Conservation (phyloP, 2,888 invertebrate species). For the Plebejus argus region DNA sequence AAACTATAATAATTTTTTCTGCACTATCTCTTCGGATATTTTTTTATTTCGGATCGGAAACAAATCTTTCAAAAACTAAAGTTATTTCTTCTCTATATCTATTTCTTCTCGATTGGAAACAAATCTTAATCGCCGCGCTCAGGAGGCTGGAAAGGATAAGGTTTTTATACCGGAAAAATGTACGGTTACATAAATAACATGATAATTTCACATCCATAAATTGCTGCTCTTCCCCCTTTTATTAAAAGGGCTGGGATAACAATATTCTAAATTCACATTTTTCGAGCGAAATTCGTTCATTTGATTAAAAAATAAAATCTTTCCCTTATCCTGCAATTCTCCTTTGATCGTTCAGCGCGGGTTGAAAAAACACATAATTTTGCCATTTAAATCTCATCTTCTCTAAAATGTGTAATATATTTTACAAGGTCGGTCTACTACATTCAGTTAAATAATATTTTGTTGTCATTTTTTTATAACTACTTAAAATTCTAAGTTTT, state of each 20-base stretch:
- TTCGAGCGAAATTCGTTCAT: not conserved
- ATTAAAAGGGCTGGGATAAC: not conserved
- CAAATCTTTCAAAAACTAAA: no score
- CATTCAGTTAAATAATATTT: not conserved
- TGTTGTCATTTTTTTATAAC: no score
- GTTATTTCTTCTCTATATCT: no score
- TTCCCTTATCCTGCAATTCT: not conserved
- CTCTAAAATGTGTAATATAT: not conserved
- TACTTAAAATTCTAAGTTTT: no score
- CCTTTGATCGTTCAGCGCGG: not conserved
- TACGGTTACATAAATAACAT: not conserved
- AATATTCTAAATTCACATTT: not conserved
- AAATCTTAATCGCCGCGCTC: no score
- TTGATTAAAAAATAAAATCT: not conserved
- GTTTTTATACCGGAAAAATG: no score
- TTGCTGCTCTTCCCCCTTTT: not conserved
- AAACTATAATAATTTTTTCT: no score
- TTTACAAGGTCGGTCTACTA: not conserved
- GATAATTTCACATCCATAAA: not conserved
- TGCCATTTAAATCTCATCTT: not conserved
- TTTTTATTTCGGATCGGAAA: no score
- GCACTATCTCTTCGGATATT: no score
- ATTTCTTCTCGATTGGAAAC: no score
- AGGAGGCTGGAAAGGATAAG: no score
- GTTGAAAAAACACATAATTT: constrained; percentile 6